Conservation (phyloP, 2,797 vertebrate species). For the Eutrigla gurnardus region DNA sequence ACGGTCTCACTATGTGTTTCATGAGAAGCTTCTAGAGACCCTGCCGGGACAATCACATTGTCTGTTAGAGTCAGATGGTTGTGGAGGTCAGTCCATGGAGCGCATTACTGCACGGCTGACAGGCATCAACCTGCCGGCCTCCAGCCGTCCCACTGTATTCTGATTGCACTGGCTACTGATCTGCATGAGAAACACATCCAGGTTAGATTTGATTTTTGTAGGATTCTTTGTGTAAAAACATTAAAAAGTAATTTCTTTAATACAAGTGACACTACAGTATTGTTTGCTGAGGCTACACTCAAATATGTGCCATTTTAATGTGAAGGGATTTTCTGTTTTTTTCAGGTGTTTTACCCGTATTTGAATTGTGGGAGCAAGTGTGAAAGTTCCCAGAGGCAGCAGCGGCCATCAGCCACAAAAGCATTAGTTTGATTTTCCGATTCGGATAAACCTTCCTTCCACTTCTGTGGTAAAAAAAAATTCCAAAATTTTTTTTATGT, state of each 20-base stretch:
- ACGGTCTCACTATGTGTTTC: constrained; percentile 51
- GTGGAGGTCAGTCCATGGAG: constrained; percentile 50
- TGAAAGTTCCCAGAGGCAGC: too few species aligned
- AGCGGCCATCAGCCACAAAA: too few species aligned
- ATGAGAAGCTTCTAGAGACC: constrained; percentile 44
- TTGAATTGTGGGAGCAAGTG: too few species aligned
- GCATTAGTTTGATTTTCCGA: too few species aligned
- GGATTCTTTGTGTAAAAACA: background rate
- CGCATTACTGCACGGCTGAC: constrained; percentile 33
- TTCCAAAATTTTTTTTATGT: too few species aligned
- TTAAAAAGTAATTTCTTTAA: background rate
- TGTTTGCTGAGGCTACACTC: background rate
- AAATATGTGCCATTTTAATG: too few species aligned
- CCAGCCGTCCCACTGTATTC: constrained; percentile 13
- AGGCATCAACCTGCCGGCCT: constrained; percentile 30
- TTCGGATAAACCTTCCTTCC: too few species aligned
- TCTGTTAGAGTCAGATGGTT: constrained; percentile 55
- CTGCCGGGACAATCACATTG: constrained; percentile 37
- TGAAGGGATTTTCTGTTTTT: too few species aligned
- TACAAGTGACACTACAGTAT: background rate
- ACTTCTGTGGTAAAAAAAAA: too few species aligned
- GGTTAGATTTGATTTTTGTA: background rate
- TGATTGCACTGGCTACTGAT: background rate
- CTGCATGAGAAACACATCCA: background rate
- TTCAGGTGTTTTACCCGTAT: too few species aligned